Conservation (phyloP, 2,888 invertebrate species). For the Drepana falcataria region DNA sequence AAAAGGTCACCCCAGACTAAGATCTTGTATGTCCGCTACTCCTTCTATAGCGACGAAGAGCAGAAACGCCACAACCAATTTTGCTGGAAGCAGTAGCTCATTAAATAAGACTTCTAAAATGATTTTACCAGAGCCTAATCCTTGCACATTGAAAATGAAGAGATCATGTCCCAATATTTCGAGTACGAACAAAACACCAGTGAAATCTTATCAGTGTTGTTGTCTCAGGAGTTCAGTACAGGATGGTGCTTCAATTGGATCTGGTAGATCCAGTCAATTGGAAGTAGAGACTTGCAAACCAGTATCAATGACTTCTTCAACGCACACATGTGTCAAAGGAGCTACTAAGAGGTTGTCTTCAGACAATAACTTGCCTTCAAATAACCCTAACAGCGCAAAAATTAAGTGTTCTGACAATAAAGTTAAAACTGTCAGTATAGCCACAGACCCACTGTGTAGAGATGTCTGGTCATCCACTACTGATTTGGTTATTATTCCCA, state of each 20-base stretch:
- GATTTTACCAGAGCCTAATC: neutral
- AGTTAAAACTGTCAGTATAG: slow-evolving; percentile 1
- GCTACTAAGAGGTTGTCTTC: slow-evolving; percentile 4
- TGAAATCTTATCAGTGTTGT: slow-evolving; percentile 3
- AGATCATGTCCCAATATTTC: neutral
- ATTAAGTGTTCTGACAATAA: slow-evolving; percentile 1
- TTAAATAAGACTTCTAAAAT: slow-evolving; percentile 6
- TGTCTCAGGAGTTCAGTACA: slow-evolving; percentile 4
- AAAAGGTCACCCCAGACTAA: slow-evolving; percentile 10
- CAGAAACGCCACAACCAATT: slow-evolving; percentile 3
- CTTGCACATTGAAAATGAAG: neutral
- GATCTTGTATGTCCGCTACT: slow-evolving; percentile 11
- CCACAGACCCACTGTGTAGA: slow-evolving; percentile 10
- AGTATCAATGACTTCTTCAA: neutral
- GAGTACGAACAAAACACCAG: neutral
- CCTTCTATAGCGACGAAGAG: slow-evolving; percentile 5
- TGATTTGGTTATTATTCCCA: slow-evolving; percentile 6
- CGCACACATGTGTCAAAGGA: slow-evolving; percentile 5
- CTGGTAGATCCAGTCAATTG: neutral
- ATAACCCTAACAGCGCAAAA: slow-evolving; percentile 6
- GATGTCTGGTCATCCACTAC: slow-evolving; percentile 14
- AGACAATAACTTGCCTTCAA: slow-evolving; percentile 3
- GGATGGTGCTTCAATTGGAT: neutral
- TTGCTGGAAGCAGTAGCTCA: neutral
- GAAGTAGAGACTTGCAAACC: slow-evolving; percentile 5